Evolutionary conservation across 2,888 invertebrate genomes (phyloP).

Genomic region (Eurois occulta): DNA sequence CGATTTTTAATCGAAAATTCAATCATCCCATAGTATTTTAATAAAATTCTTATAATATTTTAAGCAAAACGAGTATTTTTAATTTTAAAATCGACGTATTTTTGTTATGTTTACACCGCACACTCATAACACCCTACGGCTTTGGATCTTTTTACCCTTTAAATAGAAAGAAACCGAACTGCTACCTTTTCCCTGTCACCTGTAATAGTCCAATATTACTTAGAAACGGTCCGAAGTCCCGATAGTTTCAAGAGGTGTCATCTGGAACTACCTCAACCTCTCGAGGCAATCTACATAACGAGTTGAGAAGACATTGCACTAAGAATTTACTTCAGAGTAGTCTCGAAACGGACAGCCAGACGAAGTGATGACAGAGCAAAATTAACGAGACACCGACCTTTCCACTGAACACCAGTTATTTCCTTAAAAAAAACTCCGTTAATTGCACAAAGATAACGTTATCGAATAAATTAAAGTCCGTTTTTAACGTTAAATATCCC

Average conservation of each 20-base stretch:
- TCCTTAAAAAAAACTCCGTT: slow-evolving; percentile 60
- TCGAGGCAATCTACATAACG: slow-evolving; percentile 12
- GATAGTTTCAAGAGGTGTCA: slow-evolving; percentile 18
- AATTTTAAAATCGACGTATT: too few relatives aligned
- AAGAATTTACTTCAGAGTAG: slow-evolving; percentile 46
- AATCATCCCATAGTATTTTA: too few relatives aligned
- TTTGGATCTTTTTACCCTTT: neutral
- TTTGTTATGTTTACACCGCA: too few relatives aligned
- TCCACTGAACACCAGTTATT: slow-evolving; percentile 41
- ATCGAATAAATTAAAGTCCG: slow-evolving; percentile 68
- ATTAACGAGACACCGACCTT: slow-evolving; percentile 57
- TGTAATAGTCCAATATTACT: neutral
- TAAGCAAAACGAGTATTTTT: too few relatives aligned
- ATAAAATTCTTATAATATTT: too few relatives aligned
- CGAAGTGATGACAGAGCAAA: slow-evolving; percentile 63
- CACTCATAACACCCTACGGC: too few relatives aligned
- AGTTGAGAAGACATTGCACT: slow-evolving; percentile 35
- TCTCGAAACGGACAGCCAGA: slow-evolving; percentile 49
- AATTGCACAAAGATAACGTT: slow-evolving; percentile 69
- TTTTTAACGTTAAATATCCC: slow-evolving; percentile 65
- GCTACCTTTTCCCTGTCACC: neutral
- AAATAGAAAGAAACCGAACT: neutral
- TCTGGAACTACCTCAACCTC: neutral
- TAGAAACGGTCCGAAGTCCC: neutral
- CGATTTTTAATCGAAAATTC: too few relatives aligned